Conservation (phyloP, 2,797 vertebrate species). For the Serranus cabrilla region DNA sequence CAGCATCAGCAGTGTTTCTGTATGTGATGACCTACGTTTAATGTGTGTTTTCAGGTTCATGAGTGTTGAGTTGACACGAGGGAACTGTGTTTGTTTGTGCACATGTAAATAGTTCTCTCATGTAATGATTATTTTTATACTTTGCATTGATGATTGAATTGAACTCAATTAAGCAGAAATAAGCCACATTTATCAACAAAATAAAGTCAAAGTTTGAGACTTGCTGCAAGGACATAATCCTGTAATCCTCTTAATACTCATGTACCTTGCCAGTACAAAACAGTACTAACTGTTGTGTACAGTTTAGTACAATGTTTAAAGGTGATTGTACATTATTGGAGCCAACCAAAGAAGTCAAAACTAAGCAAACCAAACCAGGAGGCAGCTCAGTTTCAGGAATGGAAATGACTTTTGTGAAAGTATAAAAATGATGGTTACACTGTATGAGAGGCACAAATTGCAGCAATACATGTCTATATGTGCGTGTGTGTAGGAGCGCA, state of each 20-base stretch:
- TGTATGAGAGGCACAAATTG: conserved; percentile 17
- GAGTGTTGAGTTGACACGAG: neutral
- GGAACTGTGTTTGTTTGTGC: conserved; percentile 6
- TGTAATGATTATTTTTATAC: conserved; percentile 6
- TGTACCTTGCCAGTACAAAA: neutral
- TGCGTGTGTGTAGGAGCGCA: conserved; percentile 9
- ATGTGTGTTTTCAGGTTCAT: conserved; percentile 6
- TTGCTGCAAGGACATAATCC: neutral
- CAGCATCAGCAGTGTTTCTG: conserved; percentile 5
- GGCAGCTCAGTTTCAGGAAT: neutral
- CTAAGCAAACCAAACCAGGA: neutral
- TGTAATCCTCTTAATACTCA: neutral
- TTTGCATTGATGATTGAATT: neutral
- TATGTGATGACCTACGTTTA: neutral
- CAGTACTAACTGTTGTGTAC: neutral
- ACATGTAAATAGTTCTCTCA: neutral
- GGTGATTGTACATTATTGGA: conserved; percentile 1
- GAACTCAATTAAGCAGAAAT: neutral
- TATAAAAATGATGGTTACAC: conserved; percentile 8
- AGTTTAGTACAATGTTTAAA: neutral
- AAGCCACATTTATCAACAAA: neutral
- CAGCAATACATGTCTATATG: neutral
- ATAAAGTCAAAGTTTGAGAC: neutral
- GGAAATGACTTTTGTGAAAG: neutral
- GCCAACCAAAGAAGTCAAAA: neutral